phyloP scores from a whole-genome alignment of 2,888 invertebrate species.

The Campoplex nolae region DNA sequence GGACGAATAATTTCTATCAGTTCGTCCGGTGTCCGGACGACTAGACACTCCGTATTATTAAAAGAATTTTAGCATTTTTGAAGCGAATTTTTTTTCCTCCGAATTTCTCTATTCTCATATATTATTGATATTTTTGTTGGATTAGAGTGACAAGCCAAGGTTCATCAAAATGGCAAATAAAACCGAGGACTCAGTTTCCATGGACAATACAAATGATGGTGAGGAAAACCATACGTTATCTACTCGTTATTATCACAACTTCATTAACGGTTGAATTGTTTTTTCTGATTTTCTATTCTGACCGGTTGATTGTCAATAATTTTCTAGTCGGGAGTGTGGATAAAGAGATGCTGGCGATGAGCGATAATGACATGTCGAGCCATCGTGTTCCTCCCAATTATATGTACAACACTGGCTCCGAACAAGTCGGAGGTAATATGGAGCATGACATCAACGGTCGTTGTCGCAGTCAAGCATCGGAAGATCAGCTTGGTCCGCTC shows the following conservation, averaged over 20 bases:
- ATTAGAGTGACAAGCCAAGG: constrained; percentile 52
- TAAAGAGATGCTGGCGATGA: constrained; percentile 79
- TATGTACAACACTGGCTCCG: constrained; percentile 78
- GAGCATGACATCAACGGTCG: constrained; percentile 79
- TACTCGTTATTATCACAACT: neutral
- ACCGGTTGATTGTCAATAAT: neutral
- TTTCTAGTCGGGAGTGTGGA: constrained; percentile 76
- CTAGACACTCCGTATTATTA: too few relatives aligned
- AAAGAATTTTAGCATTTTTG: neutral
- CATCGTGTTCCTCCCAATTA: constrained; percentile 81
- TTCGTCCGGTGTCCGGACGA: too few relatives aligned
- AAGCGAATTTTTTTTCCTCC: constrained; percentile 15
- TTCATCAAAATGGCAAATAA: constrained; percentile 80
- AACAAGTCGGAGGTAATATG: constrained; percentile 74
- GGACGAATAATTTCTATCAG: too few relatives aligned
- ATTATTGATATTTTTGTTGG: constrained; percentile 16
- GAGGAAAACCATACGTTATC: constrained; percentile 43
- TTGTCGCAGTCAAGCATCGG: constrained; percentile 87
- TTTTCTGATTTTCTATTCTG: neutral
- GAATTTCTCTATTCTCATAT: constrained; percentile 1
- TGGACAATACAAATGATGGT: constrained; percentile 82
- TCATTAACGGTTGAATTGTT: neutral
- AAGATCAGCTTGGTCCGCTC: constrained; percentile 94
- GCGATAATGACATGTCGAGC: constrained; percentile 75
- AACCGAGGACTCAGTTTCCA: constrained; percentile 80